Conservation (phyloP, 2,113 vertebrate genomes). For the Rhadina sibilatrix region DNA sequence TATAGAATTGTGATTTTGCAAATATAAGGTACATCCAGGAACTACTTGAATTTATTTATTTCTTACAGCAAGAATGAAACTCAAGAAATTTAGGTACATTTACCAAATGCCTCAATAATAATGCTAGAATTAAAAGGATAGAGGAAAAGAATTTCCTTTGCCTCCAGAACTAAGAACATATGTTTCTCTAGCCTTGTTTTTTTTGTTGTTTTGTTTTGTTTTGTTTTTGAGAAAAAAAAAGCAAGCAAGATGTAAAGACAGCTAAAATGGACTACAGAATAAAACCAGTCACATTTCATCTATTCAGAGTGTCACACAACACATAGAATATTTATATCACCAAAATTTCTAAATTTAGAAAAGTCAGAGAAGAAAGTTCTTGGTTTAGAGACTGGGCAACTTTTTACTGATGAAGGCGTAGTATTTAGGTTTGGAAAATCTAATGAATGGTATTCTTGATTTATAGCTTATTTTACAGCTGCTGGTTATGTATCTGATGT, state of each 20-base stretch:
- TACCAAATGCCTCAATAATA: constrained; percentile 35
- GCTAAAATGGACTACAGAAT: constrained; percentile 11
- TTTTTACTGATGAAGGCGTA: neutral
- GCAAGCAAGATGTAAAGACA: neutral
- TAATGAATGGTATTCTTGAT: constrained; percentile 6
- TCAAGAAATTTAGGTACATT: neutral
- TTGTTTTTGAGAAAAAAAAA: neutral
- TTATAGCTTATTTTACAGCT: constrained; percentile 17
- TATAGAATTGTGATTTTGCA: constrained; percentile 26
- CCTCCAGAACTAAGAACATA: neutral
- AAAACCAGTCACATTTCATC: constrained; percentile 2
- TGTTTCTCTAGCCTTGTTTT: neutral
- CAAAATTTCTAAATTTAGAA: neutral
- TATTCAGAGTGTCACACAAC: neutral
- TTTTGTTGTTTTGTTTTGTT: no score
- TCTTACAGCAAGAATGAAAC: neutral
- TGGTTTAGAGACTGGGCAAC: neutral
- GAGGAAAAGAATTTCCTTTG: neutral
- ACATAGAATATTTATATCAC: constrained; percentile 20
- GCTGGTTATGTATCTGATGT: neutral
- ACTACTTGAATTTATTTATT: constrained; percentile 11
- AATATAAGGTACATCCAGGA: constrained; percentile 6
- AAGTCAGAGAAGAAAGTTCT: neutral
- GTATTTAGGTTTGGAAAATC: constrained; percentile 21
- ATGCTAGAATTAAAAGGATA: constrained; percentile 25